Conservation (phyloP, 2,888 invertebrate species). For the Quadriops clusia region DNA sequence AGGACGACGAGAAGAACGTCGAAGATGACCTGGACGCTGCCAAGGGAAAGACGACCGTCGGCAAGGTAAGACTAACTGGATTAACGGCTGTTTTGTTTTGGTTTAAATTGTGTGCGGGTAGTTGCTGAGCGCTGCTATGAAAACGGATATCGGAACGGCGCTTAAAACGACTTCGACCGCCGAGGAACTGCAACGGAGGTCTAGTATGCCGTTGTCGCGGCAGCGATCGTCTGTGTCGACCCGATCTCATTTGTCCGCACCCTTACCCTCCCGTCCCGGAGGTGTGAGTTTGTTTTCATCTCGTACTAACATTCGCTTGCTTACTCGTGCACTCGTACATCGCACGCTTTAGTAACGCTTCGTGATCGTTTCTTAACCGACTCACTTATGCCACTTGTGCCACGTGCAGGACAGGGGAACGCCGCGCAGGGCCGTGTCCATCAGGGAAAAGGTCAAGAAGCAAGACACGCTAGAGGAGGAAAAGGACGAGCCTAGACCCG, state of each 20-base stretch:
- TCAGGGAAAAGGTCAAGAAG: neutral
- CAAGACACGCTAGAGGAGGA: conserved; percentile 10
- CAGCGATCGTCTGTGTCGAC: conserved; percentile 33
- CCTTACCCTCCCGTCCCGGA: conserved; percentile 34
- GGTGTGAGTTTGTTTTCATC: conserved; percentile 35
- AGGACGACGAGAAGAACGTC: conserved; percentile 23
- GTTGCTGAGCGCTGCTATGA: conserved; percentile 67
- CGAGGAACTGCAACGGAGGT: conserved; percentile 22
- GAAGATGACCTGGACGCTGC: conserved; percentile 20
- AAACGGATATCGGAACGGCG: conserved; percentile 56
- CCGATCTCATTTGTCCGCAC: conserved; percentile 39
- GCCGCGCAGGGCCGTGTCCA: neutral
- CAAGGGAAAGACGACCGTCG: conserved; percentile 21
- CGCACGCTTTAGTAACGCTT: conserved; percentile 8
- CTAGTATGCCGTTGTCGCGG: conserved; percentile 36
- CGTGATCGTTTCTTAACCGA: neutral
- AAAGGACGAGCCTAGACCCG: conserved; percentile 28
- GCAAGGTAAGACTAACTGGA: conserved; percentile 22
- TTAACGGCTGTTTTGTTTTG: conserved; percentile 2
- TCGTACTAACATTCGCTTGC: conserved; percentile 24
- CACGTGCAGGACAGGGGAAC: neutral
- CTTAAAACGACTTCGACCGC: conserved; percentile 26
- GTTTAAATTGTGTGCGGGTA: conserved; percentile 31
- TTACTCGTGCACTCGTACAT: conserved; percentile 10
- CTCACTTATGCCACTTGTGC: conserved; percentile 1